Evolutionary conservation across 1,140 invertebrate species (phyloP).

Genomic region (Ectropis grisescens): DNA sequence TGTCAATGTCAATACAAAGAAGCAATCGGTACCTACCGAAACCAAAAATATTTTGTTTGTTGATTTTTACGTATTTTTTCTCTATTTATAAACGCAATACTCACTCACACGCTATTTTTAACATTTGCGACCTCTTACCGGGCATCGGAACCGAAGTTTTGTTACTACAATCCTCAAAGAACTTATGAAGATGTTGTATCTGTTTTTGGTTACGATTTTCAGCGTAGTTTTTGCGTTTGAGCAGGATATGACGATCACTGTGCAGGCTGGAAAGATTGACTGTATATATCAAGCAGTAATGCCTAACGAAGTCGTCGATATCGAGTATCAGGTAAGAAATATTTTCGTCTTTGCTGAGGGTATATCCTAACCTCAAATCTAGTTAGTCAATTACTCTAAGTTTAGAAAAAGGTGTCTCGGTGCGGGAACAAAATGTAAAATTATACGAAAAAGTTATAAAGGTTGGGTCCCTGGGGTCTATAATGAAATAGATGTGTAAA

Average conservation of each 20-base stretch:
- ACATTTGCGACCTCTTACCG: not conserved
- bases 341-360: no score
- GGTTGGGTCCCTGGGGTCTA: no score
- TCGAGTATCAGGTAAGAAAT: constrained; percentile 83
- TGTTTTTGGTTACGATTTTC: constrained; percentile 38
- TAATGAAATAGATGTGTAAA: no score
- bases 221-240: constrained; percentile 61
- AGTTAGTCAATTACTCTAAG: no score
- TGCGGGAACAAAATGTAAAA: no score
- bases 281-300: constrained; percentile 79
- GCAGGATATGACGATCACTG: constrained; percentile 78
- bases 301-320: constrained; percentile 74
- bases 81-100: constrained; percentile 18
- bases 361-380: no score
- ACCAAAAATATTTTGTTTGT: constrained; percentile 14
- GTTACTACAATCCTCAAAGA: constrained; percentile 1
- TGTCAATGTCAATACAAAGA: no score
- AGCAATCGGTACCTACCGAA: no score
- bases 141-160: not conserved
- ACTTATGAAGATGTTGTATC: constrained; percentile 48
- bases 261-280: constrained; percentile 77
- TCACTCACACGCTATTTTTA: constrained; percentile 13
- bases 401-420: no score
- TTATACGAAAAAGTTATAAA: no score
- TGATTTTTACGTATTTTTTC: constrained; percentile 6